Conservation (phyloP, 2,797 vertebrate genomes). For the Pygocentrus nattereri region DNA sequence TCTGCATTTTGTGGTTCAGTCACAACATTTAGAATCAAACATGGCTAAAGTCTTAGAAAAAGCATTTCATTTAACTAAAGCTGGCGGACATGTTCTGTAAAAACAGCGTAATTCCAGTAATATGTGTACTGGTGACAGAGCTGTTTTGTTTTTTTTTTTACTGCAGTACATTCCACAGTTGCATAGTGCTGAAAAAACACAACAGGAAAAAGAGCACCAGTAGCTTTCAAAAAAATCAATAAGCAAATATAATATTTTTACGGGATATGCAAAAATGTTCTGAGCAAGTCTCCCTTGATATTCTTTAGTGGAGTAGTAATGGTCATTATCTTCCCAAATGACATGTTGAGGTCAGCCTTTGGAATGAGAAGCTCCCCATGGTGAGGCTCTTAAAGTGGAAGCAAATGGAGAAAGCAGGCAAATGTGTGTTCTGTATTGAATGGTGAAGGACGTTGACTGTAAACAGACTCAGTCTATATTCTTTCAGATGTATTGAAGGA, state of each 20-base stretch:
- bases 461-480: slow-evolving; percentile 22
- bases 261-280: slow-evolving; percentile 63
- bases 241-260: slow-evolving; percentile 55
- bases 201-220: slow-evolving; percentile 40
- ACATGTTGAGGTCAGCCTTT: slow-evolving; percentile 31
- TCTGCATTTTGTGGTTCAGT: slow-evolving; percentile 35
- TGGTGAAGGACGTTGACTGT: slow-evolving; percentile 18
- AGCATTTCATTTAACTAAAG: slow-evolving; percentile 34
- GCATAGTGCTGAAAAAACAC: slow-evolving; percentile 56
- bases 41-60: slow-evolving; percentile 29
- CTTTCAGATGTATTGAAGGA: slow-evolving; percentile 43
- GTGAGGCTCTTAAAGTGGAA: slow-evolving; percentile 28
- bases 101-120: slow-evolving; percentile 31
- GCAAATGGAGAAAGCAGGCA: slow-evolving; percentile 22
- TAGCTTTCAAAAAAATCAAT: slow-evolving; percentile 53
- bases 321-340: slow-evolving; percentile 43
- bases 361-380: slow-evolving; percentile 34
- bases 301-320: slow-evolving; percentile 48
- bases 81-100: slow-evolving; percentile 26
- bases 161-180: slow-evolving; percentile 48
- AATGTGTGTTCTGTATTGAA: slow-evolving; percentile 16
- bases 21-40: slow-evolving; percentile 13
- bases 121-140: slow-evolving; percentile 27
- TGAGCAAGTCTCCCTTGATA: slow-evolving; percentile 57
- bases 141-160: slow-evolving; percentile 11